Conservation (phyloP, 2,888 invertebrate genomes). For the Seira sanloemensis region DNA sequence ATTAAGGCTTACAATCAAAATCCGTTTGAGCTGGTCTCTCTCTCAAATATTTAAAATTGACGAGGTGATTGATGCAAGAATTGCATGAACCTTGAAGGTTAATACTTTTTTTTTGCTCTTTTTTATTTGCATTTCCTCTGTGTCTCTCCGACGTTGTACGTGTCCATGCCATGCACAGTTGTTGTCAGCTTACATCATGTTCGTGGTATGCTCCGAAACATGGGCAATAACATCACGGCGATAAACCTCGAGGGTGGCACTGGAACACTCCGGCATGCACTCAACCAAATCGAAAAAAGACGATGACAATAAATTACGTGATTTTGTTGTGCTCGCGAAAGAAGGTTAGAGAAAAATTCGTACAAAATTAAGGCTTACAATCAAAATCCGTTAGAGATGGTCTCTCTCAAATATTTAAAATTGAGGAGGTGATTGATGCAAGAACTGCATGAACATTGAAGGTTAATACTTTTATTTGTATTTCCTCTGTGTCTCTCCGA, state of each 20-base stretch:
- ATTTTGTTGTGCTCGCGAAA: slow-evolving; percentile 83
- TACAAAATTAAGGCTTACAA: background rate
- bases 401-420: background rate
- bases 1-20: too few species aligned
- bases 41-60: too few species aligned
- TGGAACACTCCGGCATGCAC: slow-evolving; percentile 80
- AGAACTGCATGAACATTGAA: slow-evolving; percentile 27
- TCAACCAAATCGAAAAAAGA: slow-evolving; percentile 77
- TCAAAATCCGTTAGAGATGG: background rate
- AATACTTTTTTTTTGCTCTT: slow-evolving; percentile 21
- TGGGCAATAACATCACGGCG: slow-evolving; percentile 65
- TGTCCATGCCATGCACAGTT: slow-evolving; percentile 60
- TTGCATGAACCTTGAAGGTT: slow-evolving; percentile 33
- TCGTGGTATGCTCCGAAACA: slow-evolving; percentile 70
- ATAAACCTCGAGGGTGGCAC: slow-evolving; percentile 71
- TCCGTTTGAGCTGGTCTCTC: too few species aligned
- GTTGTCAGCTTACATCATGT: slow-evolving; percentile 70
- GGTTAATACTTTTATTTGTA: slow-evolving; percentile 29
- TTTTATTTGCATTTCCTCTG: too few species aligned
- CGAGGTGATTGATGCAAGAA: slow-evolving; percentile 22
- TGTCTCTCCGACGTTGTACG: slow-evolving; percentile 24
- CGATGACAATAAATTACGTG: slow-evolving; percentile 78
- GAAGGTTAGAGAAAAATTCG: slow-evolving; percentile 79
- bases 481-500: too few species aligned
- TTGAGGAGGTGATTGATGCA: slow-evolving; percentile 18